Conservation (phyloP, 64 coral and sea anemone species). For the Pachyseris speciosa region DNA sequence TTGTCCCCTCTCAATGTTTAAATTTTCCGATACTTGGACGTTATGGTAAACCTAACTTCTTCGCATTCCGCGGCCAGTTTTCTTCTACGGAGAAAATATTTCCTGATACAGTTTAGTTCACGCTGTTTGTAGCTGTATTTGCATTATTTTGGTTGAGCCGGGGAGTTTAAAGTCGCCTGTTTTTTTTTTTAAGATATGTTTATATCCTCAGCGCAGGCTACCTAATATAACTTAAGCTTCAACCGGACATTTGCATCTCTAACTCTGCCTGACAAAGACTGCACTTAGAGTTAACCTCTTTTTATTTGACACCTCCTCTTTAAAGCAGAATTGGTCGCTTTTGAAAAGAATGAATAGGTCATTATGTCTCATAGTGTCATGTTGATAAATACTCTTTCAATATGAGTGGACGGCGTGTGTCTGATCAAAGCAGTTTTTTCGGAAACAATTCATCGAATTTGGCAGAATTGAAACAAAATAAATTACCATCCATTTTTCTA, state of each 20-base stretch:
- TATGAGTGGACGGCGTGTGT: slow-evolving; percentile 5
- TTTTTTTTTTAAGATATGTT: not conserved
- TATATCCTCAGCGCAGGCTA: not conserved
- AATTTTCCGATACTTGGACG: not conserved
- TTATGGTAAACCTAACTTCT: not conserved
- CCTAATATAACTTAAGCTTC: not conserved
- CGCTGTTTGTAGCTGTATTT: not conserved
- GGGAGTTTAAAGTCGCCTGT: not conserved
- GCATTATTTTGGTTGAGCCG: not conserved
- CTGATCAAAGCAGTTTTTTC: not conserved
- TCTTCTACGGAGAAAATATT: not conserved
- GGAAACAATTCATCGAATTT: not conserved
- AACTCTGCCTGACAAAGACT: not conserved
- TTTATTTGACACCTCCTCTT: slow-evolving; percentile 20
- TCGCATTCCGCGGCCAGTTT: not conserved
- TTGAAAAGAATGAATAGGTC: slow-evolving; percentile 1
- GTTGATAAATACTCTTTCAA: not conserved
- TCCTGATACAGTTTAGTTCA: not conserved
- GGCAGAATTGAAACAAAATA: slow-evolving; percentile 26
- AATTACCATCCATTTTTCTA: slow-evolving; percentile 2
- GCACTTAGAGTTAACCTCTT: not conserved
- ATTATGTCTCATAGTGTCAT: not conserved
- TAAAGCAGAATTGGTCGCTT: slow-evolving; percentile 8
- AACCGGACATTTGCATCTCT: not conserved
- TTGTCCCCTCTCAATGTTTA: not conserved